Evolutionary conservation across 2,797 vertebrate species (phyloP), one percentile per base, ranked within the genome.

Genomic region (Pangasius djambal): DNA sequence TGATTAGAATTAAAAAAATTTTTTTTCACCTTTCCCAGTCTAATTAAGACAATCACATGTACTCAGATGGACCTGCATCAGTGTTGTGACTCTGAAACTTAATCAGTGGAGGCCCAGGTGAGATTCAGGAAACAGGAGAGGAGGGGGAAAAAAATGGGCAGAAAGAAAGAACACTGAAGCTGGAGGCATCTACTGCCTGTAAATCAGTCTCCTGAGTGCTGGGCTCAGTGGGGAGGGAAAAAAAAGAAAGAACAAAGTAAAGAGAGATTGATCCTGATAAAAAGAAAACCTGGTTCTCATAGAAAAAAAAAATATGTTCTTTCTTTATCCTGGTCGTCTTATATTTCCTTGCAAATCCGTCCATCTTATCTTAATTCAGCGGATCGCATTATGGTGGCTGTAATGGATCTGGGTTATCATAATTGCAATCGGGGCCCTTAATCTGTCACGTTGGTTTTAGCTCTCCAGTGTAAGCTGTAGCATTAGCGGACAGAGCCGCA

Each of bases 401-500:
- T 93, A 94, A 94, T 93, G 89, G 92, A 95, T 93, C 93, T 89
- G 91, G 86, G 92, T 94, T 88, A 94, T 95, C 94, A 86, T 95
- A 95, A 95, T 94, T 94, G 91, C 91, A 92, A 94, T 93, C 93
- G 70, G 86, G 87, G 87, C 77, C 91, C 89, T 70, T 94, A 90
- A 94, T 94, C 92, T 92, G 86, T 88, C 86, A 78, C 88, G 31
- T 84, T 86, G 89, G 79, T 93, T 92, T 92, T 92, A 92, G 87
- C 85, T 89, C 89, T 91, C 79, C 70, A 65, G 82, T 87, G 75
- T 87, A 92, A 92, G 48, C 85, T 86, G 84, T 59, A 69, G 89
- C 74, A 89, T 92, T 91, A 91, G 89, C 12, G 79, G 89, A 81
- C 86, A 88, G 55, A 88, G 65, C 72, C n/a, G 25, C 87, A 57